Conservation (phyloP, 2,888 invertebrate species). For the Parasteatoda lunata region DNA sequence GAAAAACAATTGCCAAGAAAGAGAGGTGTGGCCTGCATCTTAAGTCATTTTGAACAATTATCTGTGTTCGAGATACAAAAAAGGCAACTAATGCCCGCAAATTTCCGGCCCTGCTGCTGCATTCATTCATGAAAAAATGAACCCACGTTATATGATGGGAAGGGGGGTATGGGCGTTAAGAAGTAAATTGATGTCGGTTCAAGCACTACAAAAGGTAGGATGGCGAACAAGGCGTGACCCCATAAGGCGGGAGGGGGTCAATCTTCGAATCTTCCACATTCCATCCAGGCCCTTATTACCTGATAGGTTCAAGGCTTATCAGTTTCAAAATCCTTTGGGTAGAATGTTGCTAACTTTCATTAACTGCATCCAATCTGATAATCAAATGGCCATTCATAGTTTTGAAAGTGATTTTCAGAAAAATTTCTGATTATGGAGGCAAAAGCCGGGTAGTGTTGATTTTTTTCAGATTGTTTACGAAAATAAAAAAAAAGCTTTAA, state of each 20-base stretch:
- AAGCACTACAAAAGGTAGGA: background rate
- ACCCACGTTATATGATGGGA: background rate
- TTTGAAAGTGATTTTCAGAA: no score
- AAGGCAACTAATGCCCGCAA: conserved; percentile 28
- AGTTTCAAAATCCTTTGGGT: background rate
- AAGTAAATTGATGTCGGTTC: conserved; percentile 30
- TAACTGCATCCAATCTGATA: no score
- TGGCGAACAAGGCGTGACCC: conserved; percentile 36
- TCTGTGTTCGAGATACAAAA: background rate
- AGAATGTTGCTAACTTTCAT: no score
- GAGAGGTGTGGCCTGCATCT: background rate
- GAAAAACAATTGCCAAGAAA: background rate
- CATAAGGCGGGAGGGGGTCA: conserved; percentile 14
- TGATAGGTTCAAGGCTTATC: conserved; percentile 3
- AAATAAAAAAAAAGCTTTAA: no score
- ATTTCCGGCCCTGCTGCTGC: conserved; percentile 39
- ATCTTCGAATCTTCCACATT: conserved; percentile 17
- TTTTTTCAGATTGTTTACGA: no score
- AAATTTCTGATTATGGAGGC: no score
- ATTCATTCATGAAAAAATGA: conserved; percentile 53
- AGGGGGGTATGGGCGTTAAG: background rate
- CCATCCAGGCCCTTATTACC: conserved; percentile 4
- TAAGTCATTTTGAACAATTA: background rate
- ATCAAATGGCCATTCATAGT: no score
- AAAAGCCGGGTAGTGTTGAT: no score